These are phyloP conservation scores for human (Homo sapiens) DNA, from an alignment of 2,113 vertebrate species.

Conservation along the genomic window DNA sequence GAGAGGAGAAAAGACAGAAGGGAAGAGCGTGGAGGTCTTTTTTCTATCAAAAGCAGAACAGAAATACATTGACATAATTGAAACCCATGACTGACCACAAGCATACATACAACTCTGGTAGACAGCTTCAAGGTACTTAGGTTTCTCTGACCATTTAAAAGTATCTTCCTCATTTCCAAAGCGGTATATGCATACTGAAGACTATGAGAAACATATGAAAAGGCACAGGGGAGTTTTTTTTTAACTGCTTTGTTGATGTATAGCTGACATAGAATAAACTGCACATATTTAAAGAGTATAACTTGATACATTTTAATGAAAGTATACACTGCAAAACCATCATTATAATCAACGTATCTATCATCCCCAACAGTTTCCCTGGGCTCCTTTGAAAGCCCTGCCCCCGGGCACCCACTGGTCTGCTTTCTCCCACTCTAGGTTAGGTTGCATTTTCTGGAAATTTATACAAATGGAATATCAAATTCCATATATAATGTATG, in stretches of 20 bases:
- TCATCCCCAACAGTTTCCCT: neutral
- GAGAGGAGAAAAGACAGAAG: neutral
- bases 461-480: neutral
- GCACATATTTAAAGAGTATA: neutral
- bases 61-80: neutral
- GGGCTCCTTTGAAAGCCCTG: neutral
- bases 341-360: neutral
- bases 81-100: neutral
- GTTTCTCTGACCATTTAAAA: neutral
- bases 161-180: neutral
- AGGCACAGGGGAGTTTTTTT: neutral
- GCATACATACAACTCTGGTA: neutral
- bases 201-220: neutral
- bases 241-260: neutral
- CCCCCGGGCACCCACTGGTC: neutral
- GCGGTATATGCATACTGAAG: neutral
- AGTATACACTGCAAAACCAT: rapidly evolving
- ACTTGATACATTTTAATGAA: neutral
- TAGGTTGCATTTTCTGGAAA: neutral
- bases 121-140: neutral
- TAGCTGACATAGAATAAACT: neutral
- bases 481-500: neutral
- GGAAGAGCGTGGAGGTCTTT: neutral
- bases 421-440: neutral
- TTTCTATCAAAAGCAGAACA: neutral